These are phyloP conservation scores for Acanthisitta chloris DNA, from an alignment of 2,113 vertebrate genomes.

Conservation along the genomic window DNA sequence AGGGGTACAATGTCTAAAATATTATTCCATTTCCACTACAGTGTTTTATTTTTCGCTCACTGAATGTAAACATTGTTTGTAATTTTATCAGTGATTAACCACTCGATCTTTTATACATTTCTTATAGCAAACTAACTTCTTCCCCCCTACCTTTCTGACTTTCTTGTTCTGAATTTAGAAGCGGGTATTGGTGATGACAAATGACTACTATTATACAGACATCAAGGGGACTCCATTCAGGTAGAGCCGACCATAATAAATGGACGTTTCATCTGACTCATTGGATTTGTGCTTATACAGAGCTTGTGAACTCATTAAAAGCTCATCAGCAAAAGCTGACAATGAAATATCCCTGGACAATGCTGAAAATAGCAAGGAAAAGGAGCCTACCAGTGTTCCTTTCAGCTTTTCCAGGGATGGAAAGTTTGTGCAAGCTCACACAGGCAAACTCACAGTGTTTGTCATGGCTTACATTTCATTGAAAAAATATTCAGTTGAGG, in stretches of 20 bases:
- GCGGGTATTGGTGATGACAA: constrained; percentile 95
- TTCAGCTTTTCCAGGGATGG: constrained; percentile 67
- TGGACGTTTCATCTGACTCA: constrained; percentile 67
- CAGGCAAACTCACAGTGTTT: constrained; percentile 57
- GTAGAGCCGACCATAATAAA: constrained; percentile 79
- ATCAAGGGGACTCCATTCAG: constrained; percentile 98
- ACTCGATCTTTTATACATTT: constrained; percentile 47
- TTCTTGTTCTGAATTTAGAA: constrained; percentile 83
- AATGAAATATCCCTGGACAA: constrained; percentile 70
- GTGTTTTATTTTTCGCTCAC: background rate
- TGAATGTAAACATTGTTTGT: background rate
- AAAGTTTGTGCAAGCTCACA: constrained; percentile 66
- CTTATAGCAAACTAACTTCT: constrained; percentile 65
- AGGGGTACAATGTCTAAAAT: constrained; percentile 84
- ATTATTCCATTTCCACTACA: constrained; percentile 26
- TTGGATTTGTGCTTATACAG: constrained; percentile 66
- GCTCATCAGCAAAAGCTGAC: constrained; percentile 65
- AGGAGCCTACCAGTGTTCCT: constrained; percentile 62
- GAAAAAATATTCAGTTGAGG: constrained; percentile 60
- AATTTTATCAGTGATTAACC: constrained; percentile 27
- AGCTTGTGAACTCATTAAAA: constrained; percentile 70
- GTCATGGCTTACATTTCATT: constrained; percentile 67
- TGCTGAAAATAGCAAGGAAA: constrained; percentile 70
- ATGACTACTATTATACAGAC: constrained; percentile 99
- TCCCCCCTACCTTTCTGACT: constrained; percentile 55